Base-by-base conservation (phyloP, 2,888 invertebrate species). In the Hirtodrosophila confusa region DNA sequence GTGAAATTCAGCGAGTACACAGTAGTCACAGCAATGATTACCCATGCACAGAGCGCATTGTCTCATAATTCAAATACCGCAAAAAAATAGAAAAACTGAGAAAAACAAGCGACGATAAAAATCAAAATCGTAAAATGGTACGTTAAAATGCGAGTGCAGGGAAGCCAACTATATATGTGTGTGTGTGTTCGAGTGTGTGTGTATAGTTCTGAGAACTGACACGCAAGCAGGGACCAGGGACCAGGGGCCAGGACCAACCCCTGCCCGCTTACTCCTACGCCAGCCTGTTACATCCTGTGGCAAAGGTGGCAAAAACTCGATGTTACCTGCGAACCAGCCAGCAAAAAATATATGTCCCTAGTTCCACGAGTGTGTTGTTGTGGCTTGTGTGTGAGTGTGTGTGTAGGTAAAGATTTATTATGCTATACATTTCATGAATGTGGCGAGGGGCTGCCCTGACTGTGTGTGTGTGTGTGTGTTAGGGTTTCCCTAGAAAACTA, bases 381-480 rank as follows among this genome's bases (percentile, higher is more conserved):
- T 17, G 17, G 17, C 1, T 17, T 49, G 29, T 50, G 11, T 27
- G 35, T 17, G 27, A 40, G 45, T 50, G 43, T 77, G 69, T 49
- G 75, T 70, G 61, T 73, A 65, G 62, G 79, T 79, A 86, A 79
- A 88, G 84, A 88, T 84, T 88, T 86, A 88, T 84, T 87, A 83
- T 83, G 85, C 82, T 87, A 85, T 87, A 83, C 82, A 87, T 83
- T 87, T 83, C 87, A 87, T 83, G 87, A 83, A 87, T 83, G 82
- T 75, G 69, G 62, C 64, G 75, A 73, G 77, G 61, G 55, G 74
- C 71, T 57, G 43, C 45, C 29, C 44, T 54, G 60, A 37, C 43
- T 58, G 60, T 48, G 17, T 17, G 17, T 17, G 41, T 50, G 66
- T 44, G 49, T 53, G 43, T 50, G 65, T 45, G 58, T 63, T 45